Evolutionary conservation across 2,888 invertebrate genomes (phyloP).

Genomic region (Hybos culiciformis): DNA sequence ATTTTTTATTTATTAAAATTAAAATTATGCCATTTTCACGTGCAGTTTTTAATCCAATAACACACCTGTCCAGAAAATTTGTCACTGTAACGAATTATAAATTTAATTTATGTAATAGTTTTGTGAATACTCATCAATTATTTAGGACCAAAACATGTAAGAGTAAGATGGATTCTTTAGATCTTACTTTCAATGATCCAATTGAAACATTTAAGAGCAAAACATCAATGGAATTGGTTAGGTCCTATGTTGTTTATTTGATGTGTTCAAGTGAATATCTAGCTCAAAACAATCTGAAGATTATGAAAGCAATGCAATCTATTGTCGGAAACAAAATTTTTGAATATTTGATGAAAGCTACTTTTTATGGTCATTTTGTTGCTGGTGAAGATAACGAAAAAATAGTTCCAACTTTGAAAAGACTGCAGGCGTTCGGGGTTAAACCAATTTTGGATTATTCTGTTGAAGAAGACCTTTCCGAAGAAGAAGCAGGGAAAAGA

Average conservation of each 20-base stretch:
- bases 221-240: slow-evolving; percentile 70
- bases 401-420: slow-evolving; percentile 63
- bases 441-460: slow-evolving; percentile 95
- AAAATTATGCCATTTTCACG: too few relatives aligned
- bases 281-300: slow-evolving; percentile 75
- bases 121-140: too few relatives aligned
- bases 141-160: too few relatives aligned
- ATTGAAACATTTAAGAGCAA: slow-evolving; percentile 86
- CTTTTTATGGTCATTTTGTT: slow-evolving; percentile 95
- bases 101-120: too few relatives aligned
- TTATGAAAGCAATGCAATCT: slow-evolving; percentile 59
- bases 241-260: slow-evolving; percentile 78
- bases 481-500: slow-evolving; percentile 77
- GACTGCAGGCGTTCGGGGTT: slow-evolving; percentile 77
- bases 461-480: slow-evolving; percentile 84
- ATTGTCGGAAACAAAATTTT: slow-evolving; percentile 67
- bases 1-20: too few relatives aligned
- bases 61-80: too few relatives aligned
- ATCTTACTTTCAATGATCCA: slow-evolving; percentile 68
- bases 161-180: slow-evolving; percentile 66
- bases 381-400: slow-evolving; percentile 78
- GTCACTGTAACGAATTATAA: too few relatives aligned
- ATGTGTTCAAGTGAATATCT: slow-evolving; percentile 68
- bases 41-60: too few relatives aligned
- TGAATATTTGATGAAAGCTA: slow-evolving; percentile 66